Evolutionary conservation across 2,797 vertebrate genomes (phyloP).

Genomic region (Tenualosa ilisha): DNA sequence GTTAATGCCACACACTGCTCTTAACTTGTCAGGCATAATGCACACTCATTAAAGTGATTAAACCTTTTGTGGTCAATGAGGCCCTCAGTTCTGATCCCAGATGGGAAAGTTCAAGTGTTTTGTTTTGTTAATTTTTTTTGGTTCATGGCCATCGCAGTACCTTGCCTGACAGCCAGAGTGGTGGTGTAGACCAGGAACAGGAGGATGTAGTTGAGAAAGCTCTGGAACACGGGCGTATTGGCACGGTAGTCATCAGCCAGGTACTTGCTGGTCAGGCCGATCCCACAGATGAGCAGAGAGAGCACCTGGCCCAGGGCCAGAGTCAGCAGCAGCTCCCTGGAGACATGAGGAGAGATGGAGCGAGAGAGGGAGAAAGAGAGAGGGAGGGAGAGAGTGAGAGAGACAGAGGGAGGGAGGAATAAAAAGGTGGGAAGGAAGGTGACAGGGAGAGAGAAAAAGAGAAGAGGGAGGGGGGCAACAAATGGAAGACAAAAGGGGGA

Average conservation of each 20-base stretch:
- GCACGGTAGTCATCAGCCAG: constrained; percentile 92
- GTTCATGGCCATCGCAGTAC: constrained; percentile 44
- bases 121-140: not conserved
- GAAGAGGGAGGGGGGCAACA: too few relatives aligned
- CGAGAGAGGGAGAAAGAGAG: not conserved
- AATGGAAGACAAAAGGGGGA: too few relatives aligned
- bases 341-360: constrained; percentile 53
- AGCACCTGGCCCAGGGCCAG: constrained; percentile 90
- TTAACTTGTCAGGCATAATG: not conserved
- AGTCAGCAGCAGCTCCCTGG: constrained; percentile 90
- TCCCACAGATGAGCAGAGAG: constrained; percentile 90
- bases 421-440: not conserved
- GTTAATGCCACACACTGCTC: not conserved
- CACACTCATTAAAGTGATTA: not conserved
- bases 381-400: constrained; percentile 46
- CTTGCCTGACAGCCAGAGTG: constrained; percentile 92
- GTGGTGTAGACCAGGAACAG: constrained; percentile 96
- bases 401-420: not conserved
- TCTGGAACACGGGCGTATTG: constrained; percentile 94
- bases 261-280: constrained; percentile 92
- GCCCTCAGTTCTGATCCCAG: not conserved
- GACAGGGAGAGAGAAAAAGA: not conserved
- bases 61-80: not conserved
- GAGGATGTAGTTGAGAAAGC: constrained; percentile 95
- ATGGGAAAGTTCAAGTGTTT: not conserved